Evolutionary conservation across 2,797 vertebrate genomes (phyloP), one percentile per base, ranked within the genome.

Genomic region (Oreochromis grahami): DNA sequence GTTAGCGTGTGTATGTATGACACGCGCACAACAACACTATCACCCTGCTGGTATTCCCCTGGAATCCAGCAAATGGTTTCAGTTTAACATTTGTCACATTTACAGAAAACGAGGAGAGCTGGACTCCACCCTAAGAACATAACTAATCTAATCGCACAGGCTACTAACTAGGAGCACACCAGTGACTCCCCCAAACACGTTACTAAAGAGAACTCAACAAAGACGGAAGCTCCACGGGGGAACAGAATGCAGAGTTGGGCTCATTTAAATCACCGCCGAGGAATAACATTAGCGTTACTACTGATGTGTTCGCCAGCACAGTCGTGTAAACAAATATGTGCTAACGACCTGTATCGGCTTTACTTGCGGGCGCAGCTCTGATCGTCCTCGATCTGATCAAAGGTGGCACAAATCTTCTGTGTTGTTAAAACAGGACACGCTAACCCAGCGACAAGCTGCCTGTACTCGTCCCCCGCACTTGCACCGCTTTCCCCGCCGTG

Each of bases 1-100:
- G 41, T 45, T 26, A 4, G 21, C 11, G 7, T 48, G 68, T 19
- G 15, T 48, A 2, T 8, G 43, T 8, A n/a, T 74, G 70, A 34
- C 5, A 32, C 45, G 29, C 17, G 10, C 45, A 74, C 45, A 74
- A n/a, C 45, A 74, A 50, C 70, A 50, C 26, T 34, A 32, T n/a
- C 48, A 74, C 26, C 41, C 26, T 45, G 4, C 3, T 68, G 92
- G 82, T 77, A 89, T 78, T 91, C 56, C 91, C 85, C 87, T 81
- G 14, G 12, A 79, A 70, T 76, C 29, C 6, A 36, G 14, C 29
- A 58, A n/a, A 45, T 34, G 12, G 36, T 88, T 90, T 89, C 83
- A 63, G 11, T 13, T 2, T 2, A n/a, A 19, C 17, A 36, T 4
- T 52, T 78, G 21, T 56, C 80, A 19, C 50, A 80, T 43, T 72